phyloP scores from a whole-genome alignment of 2,888 invertebrate genomes.

The Eledona agricola region DNA sequence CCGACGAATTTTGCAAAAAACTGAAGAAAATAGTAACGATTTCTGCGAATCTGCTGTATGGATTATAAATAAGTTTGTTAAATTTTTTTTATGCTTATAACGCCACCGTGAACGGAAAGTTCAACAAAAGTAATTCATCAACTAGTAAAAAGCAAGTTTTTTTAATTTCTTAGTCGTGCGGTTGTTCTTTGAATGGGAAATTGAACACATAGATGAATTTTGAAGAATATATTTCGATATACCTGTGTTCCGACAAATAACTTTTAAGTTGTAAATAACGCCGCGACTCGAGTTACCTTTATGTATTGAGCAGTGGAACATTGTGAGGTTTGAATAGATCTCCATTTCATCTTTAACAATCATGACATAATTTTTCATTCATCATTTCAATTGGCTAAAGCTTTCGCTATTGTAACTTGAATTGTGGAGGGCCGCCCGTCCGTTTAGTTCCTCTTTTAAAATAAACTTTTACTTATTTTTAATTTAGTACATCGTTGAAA shows the following conservation, averaged over 20 bases:
- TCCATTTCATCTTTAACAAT: conserved; percentile 31
- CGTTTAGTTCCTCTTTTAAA: conserved; percentile 7
- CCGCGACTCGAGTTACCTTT: conserved; percentile 3
- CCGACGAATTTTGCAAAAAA: too few species aligned
- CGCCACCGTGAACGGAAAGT: too few species aligned
- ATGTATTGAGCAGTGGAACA: conserved; percentile 2
- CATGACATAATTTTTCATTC: conserved; percentile 29
- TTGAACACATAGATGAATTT: too few species aligned
- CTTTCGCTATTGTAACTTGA: conserved; percentile 27
- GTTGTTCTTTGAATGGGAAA: too few species aligned
- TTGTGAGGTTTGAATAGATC: conserved; percentile 17
- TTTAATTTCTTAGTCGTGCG: too few species aligned
- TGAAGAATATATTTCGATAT: too few species aligned
- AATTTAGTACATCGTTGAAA: not conserved
- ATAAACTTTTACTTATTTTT: conserved; percentile 1
- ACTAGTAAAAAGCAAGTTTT: not conserved
- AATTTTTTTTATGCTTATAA: too few species aligned
- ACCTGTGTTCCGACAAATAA: not conserved
- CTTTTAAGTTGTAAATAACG: conserved; percentile 5
- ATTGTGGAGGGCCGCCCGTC: conserved; percentile 21
- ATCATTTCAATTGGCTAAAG: conserved; percentile 29
- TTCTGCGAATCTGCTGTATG: too few species aligned
- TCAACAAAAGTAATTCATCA: too few species aligned
- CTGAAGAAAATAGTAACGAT: too few species aligned
- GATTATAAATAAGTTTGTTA: too few species aligned